Base-by-base conservation (phyloP, 2,888 invertebrate genomes). In the Lasioglossum leucozonium region DNA sequence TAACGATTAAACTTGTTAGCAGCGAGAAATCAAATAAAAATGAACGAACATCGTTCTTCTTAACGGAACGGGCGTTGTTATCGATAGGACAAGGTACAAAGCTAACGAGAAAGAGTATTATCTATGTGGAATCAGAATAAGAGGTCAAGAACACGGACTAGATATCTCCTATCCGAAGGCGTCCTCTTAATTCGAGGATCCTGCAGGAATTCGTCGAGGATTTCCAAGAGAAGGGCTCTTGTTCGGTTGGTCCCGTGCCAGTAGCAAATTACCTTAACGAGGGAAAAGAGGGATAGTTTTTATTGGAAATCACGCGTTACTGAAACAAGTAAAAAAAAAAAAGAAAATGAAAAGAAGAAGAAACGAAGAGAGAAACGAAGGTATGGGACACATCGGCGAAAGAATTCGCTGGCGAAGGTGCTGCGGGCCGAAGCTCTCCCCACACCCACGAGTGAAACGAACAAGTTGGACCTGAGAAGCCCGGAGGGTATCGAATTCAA, bases 191-290 rank as follows among this genome's bases (percentile, higher is more conserved):
- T 89, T 87, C 82, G 82, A 89, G 77, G 72, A 86, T 78, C 77
- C 88, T 85, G 85, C 76, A 87, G 86, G 82, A 83, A 85, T 81
- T 88, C 77, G 71, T 77, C 51, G 76, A 81, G 85, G 72, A 78
- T 73, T 81, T 81, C 77, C 74, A 62, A 73, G 30, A 77, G 72
- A 81, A 87, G 75, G 79, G 79, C 79, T 62, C 81, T 62, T 72
- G 85, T 84, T 82, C 77, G 72, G 67, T 81, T 92, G 93, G 93
- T 87, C 67, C 6, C 2, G 34, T 75, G 91, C 92, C 92, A 92
- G 78, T 85, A 88, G 85, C 79, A 89, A 92, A 93, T 93, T 93
- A 93, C 91, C 88, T 88, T 92, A 93, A 92, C 91, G 91, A 92
- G 13, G 90, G 79, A 89, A 86, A 87, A 88, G 86, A 83, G 83